These are phyloP conservation scores for Arge pagana DNA, from an alignment of 2,888 invertebrate species.

Conservation along the genomic window DNA sequence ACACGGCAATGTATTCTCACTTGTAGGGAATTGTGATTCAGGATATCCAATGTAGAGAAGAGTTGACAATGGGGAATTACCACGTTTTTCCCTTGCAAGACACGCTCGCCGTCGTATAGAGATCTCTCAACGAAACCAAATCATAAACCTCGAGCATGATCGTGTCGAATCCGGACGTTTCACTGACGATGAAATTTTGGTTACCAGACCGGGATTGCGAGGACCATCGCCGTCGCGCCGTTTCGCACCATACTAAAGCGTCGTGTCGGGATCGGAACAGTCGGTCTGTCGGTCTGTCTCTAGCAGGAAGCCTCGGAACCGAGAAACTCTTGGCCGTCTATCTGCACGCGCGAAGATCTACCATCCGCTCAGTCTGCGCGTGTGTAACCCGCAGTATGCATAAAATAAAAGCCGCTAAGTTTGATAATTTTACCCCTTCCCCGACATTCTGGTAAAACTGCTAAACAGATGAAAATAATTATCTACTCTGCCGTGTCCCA, in stretches of 20 bases:
- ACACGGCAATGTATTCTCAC: too few species aligned
- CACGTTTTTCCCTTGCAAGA: slow-evolving; percentile 17
- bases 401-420: slow-evolving; percentile 26
- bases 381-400: slow-evolving; percentile 23
- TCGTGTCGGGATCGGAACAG: slow-evolving; percentile 50
- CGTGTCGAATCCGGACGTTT: slow-evolving; percentile 22
- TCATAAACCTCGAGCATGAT: slow-evolving; percentile 11
- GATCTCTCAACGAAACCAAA: slow-evolving; percentile 6
- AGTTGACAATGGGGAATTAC: slow-evolving; percentile 13
- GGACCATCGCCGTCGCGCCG: slow-evolving; percentile 83
- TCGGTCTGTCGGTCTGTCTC: slow-evolving; percentile 43
- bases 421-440: slow-evolving; percentile 17
- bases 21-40: slow-evolving; percentile 19
- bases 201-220: slow-evolving; percentile 74
- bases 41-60: slow-evolving; percentile 10
- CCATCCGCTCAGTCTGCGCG: slow-evolving; percentile 32
- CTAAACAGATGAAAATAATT: slow-evolving; percentile 21
- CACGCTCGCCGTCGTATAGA: slow-evolving; percentile 21
- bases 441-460: slow-evolving; percentile 22
- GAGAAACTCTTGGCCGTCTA: slow-evolving; percentile 36
- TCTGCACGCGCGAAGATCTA: slow-evolving; percentile 52
- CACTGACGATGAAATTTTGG: slow-evolving; percentile 37
- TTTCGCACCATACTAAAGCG: slow-evolving; percentile 80
- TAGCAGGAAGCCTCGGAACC: slow-evolving; percentile 58
- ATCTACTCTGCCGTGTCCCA: slow-evolving; percentile 17